Evolutionary conservation across 1,140 invertebrate genomes (phyloP).

Genomic region (Meteorus sp.): DNA sequence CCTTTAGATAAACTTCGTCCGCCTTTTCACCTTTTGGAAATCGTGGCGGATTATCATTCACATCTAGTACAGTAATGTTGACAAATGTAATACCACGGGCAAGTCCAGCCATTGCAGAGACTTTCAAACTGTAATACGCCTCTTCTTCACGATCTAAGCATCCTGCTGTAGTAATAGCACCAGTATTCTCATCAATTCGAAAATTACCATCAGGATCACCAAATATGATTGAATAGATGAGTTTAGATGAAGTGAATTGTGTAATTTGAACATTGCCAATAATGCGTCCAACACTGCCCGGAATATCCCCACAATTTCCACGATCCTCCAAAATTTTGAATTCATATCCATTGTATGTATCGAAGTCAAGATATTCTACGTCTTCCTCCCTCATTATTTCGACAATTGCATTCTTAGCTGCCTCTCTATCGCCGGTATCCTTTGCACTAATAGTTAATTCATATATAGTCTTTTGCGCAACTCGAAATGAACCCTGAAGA

Average conservation of each 20-base stretch:
- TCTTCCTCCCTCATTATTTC: constrained; percentile 76
- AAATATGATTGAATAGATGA: constrained; percentile 79
- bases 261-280: constrained; percentile 76
- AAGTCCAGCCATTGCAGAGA: constrained; percentile 71
- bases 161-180: constrained; percentile 76
- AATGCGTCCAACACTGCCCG: constrained; percentile 64
- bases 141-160: constrained; percentile 83
- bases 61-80: constrained; percentile 82
- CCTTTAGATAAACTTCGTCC: constrained; percentile 74
- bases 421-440: constrained; percentile 74
- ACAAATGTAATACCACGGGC: constrained; percentile 74
- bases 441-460: constrained; percentile 74
- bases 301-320: constrained; percentile 64
- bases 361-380: constrained; percentile 72
- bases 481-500: constrained; percentile 66
- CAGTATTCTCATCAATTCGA: constrained; percentile 76
- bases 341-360: constrained; percentile 72
- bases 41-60: constrained; percentile 89
- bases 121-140: constrained; percentile 74
- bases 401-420: constrained; percentile 75
- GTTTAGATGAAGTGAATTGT: constrained; percentile 54
- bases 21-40: constrained; percentile 71
- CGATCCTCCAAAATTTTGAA: constrained; percentile 81
- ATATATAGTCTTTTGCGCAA: constrained; percentile 69
- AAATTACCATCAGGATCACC: constrained; percentile 82